Evolutionary conservation across 2,888 invertebrate genomes (phyloP), one percentile per base, ranked within the genome.

Genomic region (Harpalus rufipes): DNA sequence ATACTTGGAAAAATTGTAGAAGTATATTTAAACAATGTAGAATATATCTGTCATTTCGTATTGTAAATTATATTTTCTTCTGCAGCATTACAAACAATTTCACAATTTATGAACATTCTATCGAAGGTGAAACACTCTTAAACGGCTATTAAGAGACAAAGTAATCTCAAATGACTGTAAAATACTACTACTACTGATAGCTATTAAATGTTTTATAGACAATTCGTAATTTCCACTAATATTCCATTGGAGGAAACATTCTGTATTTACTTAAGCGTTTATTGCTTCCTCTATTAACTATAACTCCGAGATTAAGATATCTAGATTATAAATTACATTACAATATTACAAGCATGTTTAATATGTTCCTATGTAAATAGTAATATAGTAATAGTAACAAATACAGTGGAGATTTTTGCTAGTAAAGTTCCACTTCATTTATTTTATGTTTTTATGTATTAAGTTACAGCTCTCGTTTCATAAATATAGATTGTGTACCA

Each of bases 151-250:
- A 79, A 59, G 61, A 58, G 79, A 58, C 79, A 59, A 79, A 32
- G 39, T 59, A 79, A 79, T 79, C 59, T 79, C 79, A 79, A 79
- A 79, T 79, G 32, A 79, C 79, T 61, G 21, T 41, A 18, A 79
- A 79, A 32, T 79, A 79, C 58, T 16, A 18, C 39, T 61, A 39
- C 59, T 79, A 61, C 59, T 59, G 72, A 61, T n/a, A 39, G 61
- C 79, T 16, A 79, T 79, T 79, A 79, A 79, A 79, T 8, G 79
- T 79, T 79, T 79, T 59, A 79, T 79, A 25, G 59, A 79, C 79
- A 79, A 79, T 79, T 61, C 39, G 18, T 79, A 79, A 41, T 61
- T 79, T 59, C 59, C 12, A 59, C 10, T 59, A 61, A 79, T 79
- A 32, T 61, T 79, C 58, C 72, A 74, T 21, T 41, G 16, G 44